phyloP scores from a whole-genome alignment of 1,140 invertebrate genomes.

The Thaumatotibia leucotreta region DNA sequence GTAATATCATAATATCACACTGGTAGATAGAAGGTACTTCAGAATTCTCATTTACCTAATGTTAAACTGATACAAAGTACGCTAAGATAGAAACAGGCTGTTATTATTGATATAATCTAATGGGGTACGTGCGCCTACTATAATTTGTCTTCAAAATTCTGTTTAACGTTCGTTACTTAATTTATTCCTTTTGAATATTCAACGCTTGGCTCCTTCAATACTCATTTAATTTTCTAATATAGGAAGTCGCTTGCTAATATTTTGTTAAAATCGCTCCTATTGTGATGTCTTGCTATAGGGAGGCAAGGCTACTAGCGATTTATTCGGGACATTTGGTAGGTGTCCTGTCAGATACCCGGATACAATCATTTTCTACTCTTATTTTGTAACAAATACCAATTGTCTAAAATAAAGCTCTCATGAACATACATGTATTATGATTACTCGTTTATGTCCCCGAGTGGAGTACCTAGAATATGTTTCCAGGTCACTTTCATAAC shows the following conservation, averaged over 20 bases:
- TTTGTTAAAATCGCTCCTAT: slow-evolving; percentile 52
- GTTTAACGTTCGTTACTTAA: slow-evolving; percentile 22
- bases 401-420: too few species aligned
- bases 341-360: background rate
- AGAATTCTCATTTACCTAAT: background rate
- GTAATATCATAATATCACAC: too few species aligned
- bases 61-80: background rate
- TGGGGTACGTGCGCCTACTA: slow-evolving; percentile 9
- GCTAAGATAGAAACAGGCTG: background rate
- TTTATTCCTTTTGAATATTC: slow-evolving; percentile 68
- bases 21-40: too few species aligned
- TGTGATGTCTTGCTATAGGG: slow-evolving; percentile 29
- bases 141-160: slow-evolving; percentile 12
- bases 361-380: too few species aligned
- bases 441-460: too few species aligned
- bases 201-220: slow-evolving; percentile 59
- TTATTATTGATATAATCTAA: slow-evolving; percentile 12
- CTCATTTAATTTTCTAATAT: slow-evolving; percentile 67
- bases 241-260: slow-evolving; percentile 53
- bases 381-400: too few species aligned
- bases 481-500: too few species aligned
- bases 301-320: slow-evolving; percentile 24
- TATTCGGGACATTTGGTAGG: background rate
- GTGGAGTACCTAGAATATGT: too few species aligned
- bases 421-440: too few species aligned